Base-by-base conservation (phyloP, 2,888 invertebrate species). In the Pristionchus fissidentatus region DNA sequence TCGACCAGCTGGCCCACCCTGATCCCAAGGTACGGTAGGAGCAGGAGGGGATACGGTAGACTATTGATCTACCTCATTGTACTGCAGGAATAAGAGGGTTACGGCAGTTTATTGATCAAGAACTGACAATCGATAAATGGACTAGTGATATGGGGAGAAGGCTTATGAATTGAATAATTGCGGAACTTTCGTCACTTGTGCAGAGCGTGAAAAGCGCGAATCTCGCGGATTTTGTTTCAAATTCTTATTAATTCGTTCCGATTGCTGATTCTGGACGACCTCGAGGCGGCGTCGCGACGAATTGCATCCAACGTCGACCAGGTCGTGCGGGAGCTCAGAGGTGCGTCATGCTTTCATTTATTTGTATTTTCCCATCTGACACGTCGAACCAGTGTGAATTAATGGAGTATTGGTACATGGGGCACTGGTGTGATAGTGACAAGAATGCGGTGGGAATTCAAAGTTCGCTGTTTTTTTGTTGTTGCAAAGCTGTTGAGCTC, bases 221-320 rank as follows among this genome's bases (percentile, higher is more conserved):
- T 15, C 10, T 15, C 19, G 10, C 19, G 49, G 10, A 49, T 49
- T 10, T 15, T 49, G 49, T 49, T 49, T 49, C 49, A 10, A 49
- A 49, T 49, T 49, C 26, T 15, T 41, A 5, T 41, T 43, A n/a
- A n/a, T 60, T 1, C 43, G 73, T 75, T 60, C 60, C 60, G 8
- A 60, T 60, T 49, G 49, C 73, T 85, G 85, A 86, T 91, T 32
- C 84, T 91, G 19, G 81, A 73, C 32, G 91, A 92, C 26, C 84
- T 91, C 49, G 91, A 91, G 81, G 57, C 78, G 10, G 87, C 90
- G 57, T 90, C 91, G 0, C 87, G 87, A 22, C 86, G 89, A 55
- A 90, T 91, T 52, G 88, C 90, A 3, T 87, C 90, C 7, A 90
- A 88, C 83, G 70, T 91, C 60, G 91, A 91, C 81, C 87, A 87